A percentile compares a stretch with the other conserved stretches of the same genome.
These are phyloP conservation scores for Xestobium rufovillosum DNA, from an alignment of 2,888 invertebrate species.

Conservation along the genomic window DNA sequence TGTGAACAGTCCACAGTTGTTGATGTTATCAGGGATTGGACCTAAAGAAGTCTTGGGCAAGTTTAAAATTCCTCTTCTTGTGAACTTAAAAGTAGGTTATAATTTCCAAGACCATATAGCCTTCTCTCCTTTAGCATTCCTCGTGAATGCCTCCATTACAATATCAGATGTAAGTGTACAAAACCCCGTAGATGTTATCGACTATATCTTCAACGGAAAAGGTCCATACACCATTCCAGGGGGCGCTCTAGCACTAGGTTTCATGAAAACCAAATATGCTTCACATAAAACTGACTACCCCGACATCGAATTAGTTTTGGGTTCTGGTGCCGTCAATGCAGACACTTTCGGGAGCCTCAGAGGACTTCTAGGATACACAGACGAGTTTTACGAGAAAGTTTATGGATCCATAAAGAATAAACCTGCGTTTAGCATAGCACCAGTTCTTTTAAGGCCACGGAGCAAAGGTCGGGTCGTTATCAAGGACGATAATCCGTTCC, in stretches of 20 bases:
- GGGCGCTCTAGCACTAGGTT: slow-evolving; percentile 69
- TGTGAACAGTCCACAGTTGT: slow-evolving; percentile 75
- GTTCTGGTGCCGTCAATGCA: slow-evolving; percentile 67
- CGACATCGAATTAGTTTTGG: slow-evolving; percentile 74
- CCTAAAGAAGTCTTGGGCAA: slow-evolving; percentile 54
- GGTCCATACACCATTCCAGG: slow-evolving; percentile 73
- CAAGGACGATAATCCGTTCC: slow-evolving; percentile 61
- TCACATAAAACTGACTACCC: slow-evolving; percentile 50
- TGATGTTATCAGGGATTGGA: slow-evolving; percentile 80
- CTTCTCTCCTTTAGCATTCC: slow-evolving; percentile 63
- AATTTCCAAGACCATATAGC: slow-evolving; percentile 78
- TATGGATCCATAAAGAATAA: slow-evolving; percentile 47
- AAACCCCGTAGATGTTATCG: slow-evolving; percentile 50
- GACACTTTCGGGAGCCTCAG: slow-evolving; percentile 63
- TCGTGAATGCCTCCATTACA: slow-evolving; percentile 61
- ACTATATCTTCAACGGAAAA: slow-evolving; percentile 53
- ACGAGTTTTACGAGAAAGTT: slow-evolving; percentile 51
- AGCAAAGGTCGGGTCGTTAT: slow-evolving; percentile 67
- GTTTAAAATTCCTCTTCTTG: slow-evolving; percentile 53
- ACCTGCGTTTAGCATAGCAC: slow-evolving; percentile 62
- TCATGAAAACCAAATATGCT: slow-evolving; percentile 57
- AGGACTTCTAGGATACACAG: slow-evolving; percentile 56
- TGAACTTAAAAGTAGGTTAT: slow-evolving; percentile 67
- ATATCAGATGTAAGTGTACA: slow-evolving; percentile 53
- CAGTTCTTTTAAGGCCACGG: slow-evolving; percentile 65